Conservation (phyloP, 2,888 invertebrate genomes). For the Agrochola litura region DNA sequence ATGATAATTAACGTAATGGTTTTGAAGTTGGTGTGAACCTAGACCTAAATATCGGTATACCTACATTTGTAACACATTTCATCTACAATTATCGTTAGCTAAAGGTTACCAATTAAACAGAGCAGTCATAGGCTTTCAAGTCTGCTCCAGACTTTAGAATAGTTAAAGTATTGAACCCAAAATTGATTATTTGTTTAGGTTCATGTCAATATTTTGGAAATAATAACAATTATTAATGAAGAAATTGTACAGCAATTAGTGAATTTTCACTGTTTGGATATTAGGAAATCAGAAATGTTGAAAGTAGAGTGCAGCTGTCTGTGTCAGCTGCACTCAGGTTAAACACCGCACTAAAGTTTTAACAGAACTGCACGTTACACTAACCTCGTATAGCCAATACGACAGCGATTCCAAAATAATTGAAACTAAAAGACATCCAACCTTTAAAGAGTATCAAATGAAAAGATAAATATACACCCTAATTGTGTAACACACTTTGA, state of each 20-base stretch:
- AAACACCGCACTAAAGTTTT: neutral
- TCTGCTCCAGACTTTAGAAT: neutral
- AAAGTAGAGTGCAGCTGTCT: too few relatives aligned
- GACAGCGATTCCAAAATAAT: neutral
- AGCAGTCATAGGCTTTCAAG: too few relatives aligned
- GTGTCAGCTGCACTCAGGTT: neutral
- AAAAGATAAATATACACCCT: neutral
- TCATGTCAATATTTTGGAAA: neutral
- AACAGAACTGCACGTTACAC: neutral
- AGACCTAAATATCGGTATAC: neutral
- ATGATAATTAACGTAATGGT: slow-evolving; percentile 4
- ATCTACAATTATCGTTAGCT: neutral
- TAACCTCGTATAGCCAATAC: neutral
- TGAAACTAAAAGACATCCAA: neutral
- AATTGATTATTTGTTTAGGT: neutral
- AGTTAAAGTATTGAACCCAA: neutral
- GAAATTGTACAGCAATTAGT: neutral
- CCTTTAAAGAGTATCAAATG: neutral
- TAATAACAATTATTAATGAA: neutral
- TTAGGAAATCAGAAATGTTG: neutral
- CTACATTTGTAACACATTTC: neutral
- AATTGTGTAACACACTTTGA: neutral
- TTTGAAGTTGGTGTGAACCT: neutral
- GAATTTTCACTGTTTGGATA: neutral
- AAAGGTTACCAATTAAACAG: neutral